phyloP scores from a whole-genome alignment of 2,113 vertebrate genomes.

The Prunella himalayana region DNA sequence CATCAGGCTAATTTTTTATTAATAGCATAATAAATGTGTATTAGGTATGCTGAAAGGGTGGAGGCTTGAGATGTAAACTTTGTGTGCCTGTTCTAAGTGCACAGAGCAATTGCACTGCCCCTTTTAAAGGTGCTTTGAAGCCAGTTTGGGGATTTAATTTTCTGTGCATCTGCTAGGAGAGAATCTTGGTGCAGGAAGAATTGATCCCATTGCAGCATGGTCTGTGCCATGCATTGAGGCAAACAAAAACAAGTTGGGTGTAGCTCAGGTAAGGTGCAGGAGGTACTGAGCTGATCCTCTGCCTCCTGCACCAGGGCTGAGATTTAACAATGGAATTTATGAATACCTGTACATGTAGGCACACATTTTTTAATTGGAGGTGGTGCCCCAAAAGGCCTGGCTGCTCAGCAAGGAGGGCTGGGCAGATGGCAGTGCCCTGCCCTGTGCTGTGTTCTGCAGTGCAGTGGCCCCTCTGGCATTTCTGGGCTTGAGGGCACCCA shows the following conservation, averaged over 20 bases:
- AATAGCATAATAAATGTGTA: neutral
- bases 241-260: rapidly evolving
- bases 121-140: neutral
- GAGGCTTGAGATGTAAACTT: neutral
- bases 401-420: neutral
- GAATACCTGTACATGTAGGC: rapidly evolving
- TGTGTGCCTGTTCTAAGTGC: neutral
- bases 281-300: neutral
- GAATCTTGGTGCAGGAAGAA: neutral
- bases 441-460: rapidly evolving
- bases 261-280: neutral
- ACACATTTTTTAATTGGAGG: rapidly evolving
- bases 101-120: neutral
- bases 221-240: neutral
- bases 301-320: neutral
- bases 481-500: neutral
- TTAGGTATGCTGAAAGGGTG: neutral
- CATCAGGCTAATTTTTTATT: neutral
- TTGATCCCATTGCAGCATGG: rapidly evolving
- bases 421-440: rapidly evolving
- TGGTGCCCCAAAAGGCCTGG: neutral
- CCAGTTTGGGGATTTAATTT: neutral
- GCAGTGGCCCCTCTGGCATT: rapidly evolving
- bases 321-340: neutral
- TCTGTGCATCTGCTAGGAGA: neutral